A percentile compares a stretch with the other conserved stretches of the same genome.
These are phyloP conservation scores for Lordiphosa fenestrarum DNA, from an alignment of 2,888 invertebrate species.

Conservation along the genomic window DNA sequence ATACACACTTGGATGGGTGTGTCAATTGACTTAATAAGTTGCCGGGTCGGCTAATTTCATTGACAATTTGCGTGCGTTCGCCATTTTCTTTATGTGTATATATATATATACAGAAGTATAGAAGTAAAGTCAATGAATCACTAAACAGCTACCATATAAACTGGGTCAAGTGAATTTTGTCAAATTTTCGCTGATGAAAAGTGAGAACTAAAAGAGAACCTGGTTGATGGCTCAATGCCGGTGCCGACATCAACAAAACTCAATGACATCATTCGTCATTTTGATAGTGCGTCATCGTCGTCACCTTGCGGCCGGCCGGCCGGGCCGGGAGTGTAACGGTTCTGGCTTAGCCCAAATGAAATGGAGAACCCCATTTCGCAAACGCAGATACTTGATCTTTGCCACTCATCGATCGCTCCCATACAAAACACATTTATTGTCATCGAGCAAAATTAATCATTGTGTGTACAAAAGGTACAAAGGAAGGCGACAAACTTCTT, in stretches of 20 bases:
- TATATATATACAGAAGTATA: not conserved
- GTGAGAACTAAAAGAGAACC: slow-evolving; percentile 4
- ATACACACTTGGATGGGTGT: slow-evolving; percentile 6
- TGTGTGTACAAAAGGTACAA: slow-evolving; percentile 18
- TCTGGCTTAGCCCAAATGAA: not conserved
- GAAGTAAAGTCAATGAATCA: slow-evolving; percentile 9
- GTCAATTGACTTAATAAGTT: slow-evolving; percentile 29
- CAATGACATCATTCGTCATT: slow-evolving; percentile 54
- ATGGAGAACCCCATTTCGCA: not conserved
- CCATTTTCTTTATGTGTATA: slow-evolving; percentile 5
- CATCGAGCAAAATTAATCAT: slow-evolving; percentile 34
- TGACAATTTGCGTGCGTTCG: slow-evolving; percentile 17
- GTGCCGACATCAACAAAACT: slow-evolving; percentile 22
- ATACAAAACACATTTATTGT: slow-evolving; percentile 16
- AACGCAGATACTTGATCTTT: not conserved
- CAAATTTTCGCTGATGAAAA: slow-evolving; percentile 7
- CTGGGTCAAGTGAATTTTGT: slow-evolving; percentile 11
- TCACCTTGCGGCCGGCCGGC: slow-evolving; percentile 1
- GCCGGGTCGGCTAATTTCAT: slow-evolving; percentile 16
- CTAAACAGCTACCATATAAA: slow-evolving; percentile 4
- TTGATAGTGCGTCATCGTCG: slow-evolving; percentile 10
- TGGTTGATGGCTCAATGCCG: slow-evolving; percentile 15
- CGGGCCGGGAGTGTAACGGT: not conserved
- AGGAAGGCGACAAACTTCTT: slow-evolving; percentile 7
- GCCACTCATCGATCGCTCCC: no score